A percentile compares a stretch with the other conserved stretches of the same genome.
These are phyloP conservation scores for Luidia sarsii DNA, from an alignment of 53 echinoderm and acorn worm species.

Conservation along the genomic window DNA sequence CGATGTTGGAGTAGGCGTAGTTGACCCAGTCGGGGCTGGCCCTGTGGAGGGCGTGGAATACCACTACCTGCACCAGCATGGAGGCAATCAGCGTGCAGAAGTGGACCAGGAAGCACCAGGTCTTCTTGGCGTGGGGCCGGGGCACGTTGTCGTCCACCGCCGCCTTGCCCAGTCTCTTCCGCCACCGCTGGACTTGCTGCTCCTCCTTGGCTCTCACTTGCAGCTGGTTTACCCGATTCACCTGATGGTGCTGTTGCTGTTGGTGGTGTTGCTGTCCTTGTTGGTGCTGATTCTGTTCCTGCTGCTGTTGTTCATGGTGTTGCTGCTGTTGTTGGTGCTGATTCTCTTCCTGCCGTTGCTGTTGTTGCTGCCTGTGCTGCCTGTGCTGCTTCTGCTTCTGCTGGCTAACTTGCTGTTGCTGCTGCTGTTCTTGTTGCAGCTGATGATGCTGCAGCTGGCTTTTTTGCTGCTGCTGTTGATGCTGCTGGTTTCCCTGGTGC, in stretches of 20 bases:
- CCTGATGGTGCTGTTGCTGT: not conserved
- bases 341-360: not conserved
- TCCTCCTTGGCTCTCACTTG: too few species aligned
- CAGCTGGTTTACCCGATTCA: slow-evolving; percentile 3
- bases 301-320: too few species aligned
- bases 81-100: not conserved
- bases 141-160: not conserved
- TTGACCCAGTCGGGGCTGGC: too few species aligned
- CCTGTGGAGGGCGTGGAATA: not conserved
- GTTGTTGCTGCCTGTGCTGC: not conserved
- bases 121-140: not conserved
- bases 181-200: not conserved
- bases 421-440: not conserved
- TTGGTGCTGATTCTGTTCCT: too few species aligned
- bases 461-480: not conserved
- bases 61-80: not conserved
- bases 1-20: too few species aligned
- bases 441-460: not conserved
- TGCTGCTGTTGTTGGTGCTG: too few species aligned
- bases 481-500: not conserved
- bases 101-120: slow-evolving; percentile 26
- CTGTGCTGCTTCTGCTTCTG: not conserved
- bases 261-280: not conserved
- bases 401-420: not conserved
- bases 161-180: not conserved